Percentiles rank a stretch among this genome's conserved stretches.
phyloP scores from a whole-genome alignment of 2,113 vertebrate species.

The Bos javanicus region DNA sequence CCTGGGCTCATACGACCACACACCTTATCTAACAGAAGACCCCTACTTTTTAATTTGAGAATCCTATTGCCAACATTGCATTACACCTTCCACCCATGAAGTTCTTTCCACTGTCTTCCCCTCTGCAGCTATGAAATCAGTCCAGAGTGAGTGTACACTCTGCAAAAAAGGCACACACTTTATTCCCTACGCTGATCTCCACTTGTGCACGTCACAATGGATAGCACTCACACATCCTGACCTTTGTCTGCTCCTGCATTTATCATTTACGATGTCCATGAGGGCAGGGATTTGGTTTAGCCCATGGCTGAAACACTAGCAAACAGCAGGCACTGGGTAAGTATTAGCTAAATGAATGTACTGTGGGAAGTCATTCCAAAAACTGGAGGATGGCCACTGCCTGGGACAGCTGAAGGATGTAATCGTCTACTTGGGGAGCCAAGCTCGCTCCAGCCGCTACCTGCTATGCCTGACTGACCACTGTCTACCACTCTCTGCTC shows the following conservation, averaged over 20 bases:
- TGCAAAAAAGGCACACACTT: background rate
- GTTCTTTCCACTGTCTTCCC: background rate
- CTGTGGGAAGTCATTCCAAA: background rate
- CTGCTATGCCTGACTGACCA: accelerated
- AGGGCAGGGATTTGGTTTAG: background rate
- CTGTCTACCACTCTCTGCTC: background rate
- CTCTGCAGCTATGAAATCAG: background rate
- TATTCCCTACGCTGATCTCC: background rate
- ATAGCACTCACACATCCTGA: background rate
- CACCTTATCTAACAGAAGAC: background rate
- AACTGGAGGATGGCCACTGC: background rate
- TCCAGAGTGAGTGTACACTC: background rate
- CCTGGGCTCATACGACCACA: background rate
- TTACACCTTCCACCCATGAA: background rate
- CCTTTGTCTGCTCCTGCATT: background rate
- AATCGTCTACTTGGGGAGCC: background rate
- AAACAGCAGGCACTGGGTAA: background rate
- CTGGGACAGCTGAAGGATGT: background rate
- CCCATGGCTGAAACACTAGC: background rate
- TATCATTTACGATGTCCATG: accelerated
- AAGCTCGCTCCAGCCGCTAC: background rate
- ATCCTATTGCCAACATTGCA: background rate
- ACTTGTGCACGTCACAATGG: background rate
- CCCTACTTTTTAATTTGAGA: background rate
- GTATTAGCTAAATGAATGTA: background rate